These are phyloP conservation scores for Macrophya annulata DNA, from an alignment of 2,888 invertebrate genomes.

Conservation along the genomic window DNA sequence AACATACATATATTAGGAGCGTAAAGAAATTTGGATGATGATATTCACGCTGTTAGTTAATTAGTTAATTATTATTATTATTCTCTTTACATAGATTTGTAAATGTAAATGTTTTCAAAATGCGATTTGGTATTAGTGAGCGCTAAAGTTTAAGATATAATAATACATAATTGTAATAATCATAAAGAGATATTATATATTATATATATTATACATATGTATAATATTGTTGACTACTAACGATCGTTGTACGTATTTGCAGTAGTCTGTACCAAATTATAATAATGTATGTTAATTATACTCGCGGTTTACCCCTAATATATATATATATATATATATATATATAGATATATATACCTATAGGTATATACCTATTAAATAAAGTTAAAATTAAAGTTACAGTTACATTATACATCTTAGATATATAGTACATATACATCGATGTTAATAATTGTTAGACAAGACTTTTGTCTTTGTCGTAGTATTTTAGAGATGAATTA, in stretches of 20 bases:
- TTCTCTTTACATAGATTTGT: neutral
- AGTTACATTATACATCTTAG: neutral
- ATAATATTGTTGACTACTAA: constrained; percentile 36
- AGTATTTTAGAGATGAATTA: constrained; percentile 1
- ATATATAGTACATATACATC: too few relatives aligned
- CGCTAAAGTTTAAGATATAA: neutral
- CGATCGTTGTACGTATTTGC: constrained; percentile 17
- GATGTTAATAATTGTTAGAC: constrained; percentile 17
- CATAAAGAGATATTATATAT: constrained; percentile 4
- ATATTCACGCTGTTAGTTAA: neutral
- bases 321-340: too few relatives aligned
- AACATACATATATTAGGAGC: neutral
- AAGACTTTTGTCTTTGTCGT: constrained; percentile 9
- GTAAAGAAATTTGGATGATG: neutral
- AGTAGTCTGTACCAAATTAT: constrained; percentile 36
- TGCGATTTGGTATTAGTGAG: neutral
- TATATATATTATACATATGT: constrained; percentile 11
- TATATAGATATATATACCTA: too few relatives aligned
- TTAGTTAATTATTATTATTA: neutral
- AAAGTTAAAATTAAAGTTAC: neutral
- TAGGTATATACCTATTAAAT: neutral
- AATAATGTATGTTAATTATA: constrained; percentile 14
- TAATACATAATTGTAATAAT: neutral
- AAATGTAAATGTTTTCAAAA: neutral
- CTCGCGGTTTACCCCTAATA: neutral